Evolutionary conservation across 2,888 invertebrate species (phyloP).

Genomic region (Trichacis sp.): DNA sequence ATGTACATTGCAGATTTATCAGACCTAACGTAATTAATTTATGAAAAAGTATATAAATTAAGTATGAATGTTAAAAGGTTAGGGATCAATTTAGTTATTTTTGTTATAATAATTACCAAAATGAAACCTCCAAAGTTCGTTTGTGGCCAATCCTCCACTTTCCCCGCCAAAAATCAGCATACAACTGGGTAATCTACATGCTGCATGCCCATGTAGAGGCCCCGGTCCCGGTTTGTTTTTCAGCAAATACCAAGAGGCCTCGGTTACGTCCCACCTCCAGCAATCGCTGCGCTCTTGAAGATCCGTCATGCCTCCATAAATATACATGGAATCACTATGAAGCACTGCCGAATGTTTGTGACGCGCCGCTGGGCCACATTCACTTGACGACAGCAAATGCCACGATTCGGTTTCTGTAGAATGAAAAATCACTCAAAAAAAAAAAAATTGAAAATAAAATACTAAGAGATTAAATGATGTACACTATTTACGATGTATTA

Average conservation of each 20-base stretch:
- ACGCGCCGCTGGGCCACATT: conserved; percentile 75
- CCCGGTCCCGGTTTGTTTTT: conserved; percentile 77
- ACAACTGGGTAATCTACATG: conserved; percentile 80
- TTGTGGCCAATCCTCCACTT: conserved; percentile 77
- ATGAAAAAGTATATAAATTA: too few species aligned
- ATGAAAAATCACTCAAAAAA: too few species aligned
- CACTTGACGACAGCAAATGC: conserved; percentile 74
- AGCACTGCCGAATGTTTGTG: conserved; percentile 89
- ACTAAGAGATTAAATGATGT: too few species aligned
- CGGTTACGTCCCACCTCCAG: conserved; percentile 78
- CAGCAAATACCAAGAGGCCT: conserved; percentile 76
- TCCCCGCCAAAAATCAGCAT: conserved; percentile 88
- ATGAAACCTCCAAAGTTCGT: conserved; percentile 87
- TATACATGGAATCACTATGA: conserved; percentile 83
- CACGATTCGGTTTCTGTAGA: conserved; percentile 83
- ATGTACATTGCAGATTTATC: too few species aligned
- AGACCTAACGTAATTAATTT: too few species aligned
- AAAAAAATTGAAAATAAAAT: too few species aligned
- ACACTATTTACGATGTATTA: too few species aligned
- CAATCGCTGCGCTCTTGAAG: conserved; percentile 82
- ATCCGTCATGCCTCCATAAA: conserved; percentile 91
- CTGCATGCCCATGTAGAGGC: conserved; percentile 82
- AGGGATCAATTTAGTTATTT: too few species aligned
- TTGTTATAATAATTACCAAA: conserved; percentile 73
- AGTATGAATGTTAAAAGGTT: too few species aligned